A percentile compares a stretch with the other conserved stretches of the same genome.
Conservation (phyloP, 2,113 vertebrate genomes). For the Otus sunia region DNA sequence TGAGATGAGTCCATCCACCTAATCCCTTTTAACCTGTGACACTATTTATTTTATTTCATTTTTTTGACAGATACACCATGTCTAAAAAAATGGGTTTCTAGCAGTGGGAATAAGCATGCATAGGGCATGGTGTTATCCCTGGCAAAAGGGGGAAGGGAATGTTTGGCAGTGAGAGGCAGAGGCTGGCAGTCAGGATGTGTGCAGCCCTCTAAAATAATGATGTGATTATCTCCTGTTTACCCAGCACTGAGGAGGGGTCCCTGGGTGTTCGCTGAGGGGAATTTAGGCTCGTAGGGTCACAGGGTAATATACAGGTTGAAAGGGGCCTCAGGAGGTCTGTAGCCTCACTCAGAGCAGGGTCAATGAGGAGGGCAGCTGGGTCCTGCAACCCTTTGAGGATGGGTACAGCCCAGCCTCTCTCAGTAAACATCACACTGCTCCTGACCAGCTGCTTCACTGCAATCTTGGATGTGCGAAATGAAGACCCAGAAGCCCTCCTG, state of each 20-base stretch:
- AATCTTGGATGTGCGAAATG: background rate
- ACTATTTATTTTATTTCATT: background rate
- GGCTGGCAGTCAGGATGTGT: background rate
- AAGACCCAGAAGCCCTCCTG: background rate
- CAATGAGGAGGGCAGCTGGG: background rate
- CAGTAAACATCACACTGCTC: background rate
- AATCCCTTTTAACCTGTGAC: conserved; percentile 4
- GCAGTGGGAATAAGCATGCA: background rate
- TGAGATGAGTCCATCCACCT: background rate
- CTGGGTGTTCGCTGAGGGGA: no score
- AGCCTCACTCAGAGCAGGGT: background rate
- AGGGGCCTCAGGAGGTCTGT: background rate
- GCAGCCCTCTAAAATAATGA: background rate
- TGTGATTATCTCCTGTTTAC: background rate
- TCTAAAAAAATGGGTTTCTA: background rate
- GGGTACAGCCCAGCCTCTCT: background rate
- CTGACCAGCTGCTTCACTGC: background rate
- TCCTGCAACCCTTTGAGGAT: background rate
- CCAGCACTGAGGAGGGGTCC: background rate
- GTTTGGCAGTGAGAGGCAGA: background rate
- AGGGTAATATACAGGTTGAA: background rate
- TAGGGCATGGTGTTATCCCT: background rate
- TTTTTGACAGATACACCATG: background rate
- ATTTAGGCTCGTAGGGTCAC: background rate
- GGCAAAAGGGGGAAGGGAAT: background rate